These are phyloP conservation scores for Elysia crispata DNA, from an alignment of 2,888 invertebrate species.

Conservation along the genomic window DNA sequence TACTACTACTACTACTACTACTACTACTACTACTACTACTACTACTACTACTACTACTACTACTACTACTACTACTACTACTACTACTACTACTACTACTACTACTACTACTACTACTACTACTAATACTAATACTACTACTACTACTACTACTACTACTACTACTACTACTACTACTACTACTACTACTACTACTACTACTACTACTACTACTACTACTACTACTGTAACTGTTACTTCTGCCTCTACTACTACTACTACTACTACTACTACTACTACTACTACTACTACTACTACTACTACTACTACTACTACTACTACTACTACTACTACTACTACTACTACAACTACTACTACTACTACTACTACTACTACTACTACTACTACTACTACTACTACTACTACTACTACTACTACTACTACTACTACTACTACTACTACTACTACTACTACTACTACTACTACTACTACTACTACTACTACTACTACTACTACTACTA, in stretches of 20 bases:
- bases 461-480: conserved; percentile 34
- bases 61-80: conserved; percentile 5
- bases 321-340: conserved; percentile 38
- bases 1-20: conserved; percentile 16
- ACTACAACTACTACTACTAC: conserved; percentile 38
- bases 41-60: neutral
- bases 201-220: neutral
- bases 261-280: conserved; percentile 29
- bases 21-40: neutral
- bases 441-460: conserved; percentile 15
- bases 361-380: conserved; percentile 40
- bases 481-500: conserved; percentile 37
- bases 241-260: too few species aligned
- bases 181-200: neutral
- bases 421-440: conserved; percentile 30
- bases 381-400: conserved; percentile 32
- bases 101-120: too few species aligned
- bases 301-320: conserved; percentile 38
- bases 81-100: neutral
- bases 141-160: too few species aligned
- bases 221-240: too few species aligned
- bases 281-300: conserved; percentile 33
- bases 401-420: conserved; percentile 27
- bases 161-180: conserved; percentile 15
- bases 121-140: too few species aligned